Evolutionary conservation across 2,113 vertebrate genomes (phyloP).

Genomic region (Lipotes vexillifer): DNA sequence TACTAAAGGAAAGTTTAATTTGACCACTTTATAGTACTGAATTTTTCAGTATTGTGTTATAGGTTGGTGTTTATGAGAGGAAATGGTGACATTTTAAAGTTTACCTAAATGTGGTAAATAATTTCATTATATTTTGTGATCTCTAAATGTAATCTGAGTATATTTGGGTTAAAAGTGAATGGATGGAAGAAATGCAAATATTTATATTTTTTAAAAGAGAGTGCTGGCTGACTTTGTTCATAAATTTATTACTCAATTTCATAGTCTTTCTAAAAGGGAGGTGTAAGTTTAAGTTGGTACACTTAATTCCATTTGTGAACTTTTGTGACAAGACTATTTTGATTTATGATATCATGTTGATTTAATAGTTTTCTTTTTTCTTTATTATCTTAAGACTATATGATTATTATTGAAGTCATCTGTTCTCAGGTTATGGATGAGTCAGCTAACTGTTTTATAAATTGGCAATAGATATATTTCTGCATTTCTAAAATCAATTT

Average conservation of each 20-base stretch:
- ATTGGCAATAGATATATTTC: not conserved
- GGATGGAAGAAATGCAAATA: not conserved
- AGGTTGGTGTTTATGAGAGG: not conserved
- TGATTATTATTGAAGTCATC: not conserved
- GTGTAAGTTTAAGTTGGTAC: not conserved
- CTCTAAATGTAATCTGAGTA: not conserved
- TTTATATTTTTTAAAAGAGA: not conserved
- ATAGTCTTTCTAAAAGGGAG: not conserved
- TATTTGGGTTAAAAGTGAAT: conserved; percentile 13
- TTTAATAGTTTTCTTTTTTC: not conserved
- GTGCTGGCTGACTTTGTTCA: not conserved
- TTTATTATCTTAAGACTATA: not conserved
- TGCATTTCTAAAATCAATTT: conserved; percentile 6
- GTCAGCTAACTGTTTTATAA: not conserved
- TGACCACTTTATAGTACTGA: not conserved
- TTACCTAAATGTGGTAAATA: not conserved
- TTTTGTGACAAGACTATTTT: not conserved
- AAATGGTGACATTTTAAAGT: not conserved
- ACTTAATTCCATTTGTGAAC: not conserved
- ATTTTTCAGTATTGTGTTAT: not conserved
- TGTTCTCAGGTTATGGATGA: not conserved
- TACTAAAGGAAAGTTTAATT: conserved; percentile 6
- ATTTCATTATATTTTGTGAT: not conserved
- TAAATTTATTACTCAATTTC: not conserved
- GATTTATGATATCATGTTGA: not conserved